phyloP scores from a whole-genome alignment of 2,113 vertebrate species.

The Potamarius usumacintae region DNA sequence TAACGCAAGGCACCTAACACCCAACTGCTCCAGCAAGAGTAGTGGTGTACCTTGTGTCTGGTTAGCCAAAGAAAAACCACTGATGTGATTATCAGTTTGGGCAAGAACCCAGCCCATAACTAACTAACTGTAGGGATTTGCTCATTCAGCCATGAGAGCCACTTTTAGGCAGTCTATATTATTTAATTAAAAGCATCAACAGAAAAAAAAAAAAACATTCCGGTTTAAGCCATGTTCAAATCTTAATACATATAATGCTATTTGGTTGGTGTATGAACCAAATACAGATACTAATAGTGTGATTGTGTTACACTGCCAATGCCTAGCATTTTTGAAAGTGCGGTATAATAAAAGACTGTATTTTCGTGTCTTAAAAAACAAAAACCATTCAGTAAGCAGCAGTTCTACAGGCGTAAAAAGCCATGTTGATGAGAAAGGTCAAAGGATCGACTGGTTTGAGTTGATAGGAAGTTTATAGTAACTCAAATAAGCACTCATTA shows the following conservation, averaged over 20 bases:
- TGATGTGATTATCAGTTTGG: no score
- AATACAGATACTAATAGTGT: background rate
- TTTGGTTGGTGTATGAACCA: background rate
- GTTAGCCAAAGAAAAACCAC: no score
- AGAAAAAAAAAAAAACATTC: no score
- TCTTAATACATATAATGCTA: no score
- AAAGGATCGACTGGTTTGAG: background rate
- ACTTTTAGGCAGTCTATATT: no score
- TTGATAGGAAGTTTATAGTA: background rate
- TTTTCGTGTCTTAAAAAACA: background rate
- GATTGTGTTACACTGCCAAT: background rate
- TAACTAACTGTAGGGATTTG: background rate
- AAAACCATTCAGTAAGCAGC: background rate
- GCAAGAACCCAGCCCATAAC: no score
- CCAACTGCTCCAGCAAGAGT: no score
- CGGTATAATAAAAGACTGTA: background rate
- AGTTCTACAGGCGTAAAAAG: background rate
- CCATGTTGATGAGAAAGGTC: background rate
- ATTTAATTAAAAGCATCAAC: no score
- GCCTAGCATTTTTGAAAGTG: background rate
- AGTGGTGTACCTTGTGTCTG: no score
- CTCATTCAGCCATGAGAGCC: background rate
- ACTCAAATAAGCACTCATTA: no score
- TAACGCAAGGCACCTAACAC: no score
- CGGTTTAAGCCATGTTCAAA: no score